Base-by-base conservation (phyloP, 2,888 invertebrate species). In the Pimpla rufipes region DNA sequence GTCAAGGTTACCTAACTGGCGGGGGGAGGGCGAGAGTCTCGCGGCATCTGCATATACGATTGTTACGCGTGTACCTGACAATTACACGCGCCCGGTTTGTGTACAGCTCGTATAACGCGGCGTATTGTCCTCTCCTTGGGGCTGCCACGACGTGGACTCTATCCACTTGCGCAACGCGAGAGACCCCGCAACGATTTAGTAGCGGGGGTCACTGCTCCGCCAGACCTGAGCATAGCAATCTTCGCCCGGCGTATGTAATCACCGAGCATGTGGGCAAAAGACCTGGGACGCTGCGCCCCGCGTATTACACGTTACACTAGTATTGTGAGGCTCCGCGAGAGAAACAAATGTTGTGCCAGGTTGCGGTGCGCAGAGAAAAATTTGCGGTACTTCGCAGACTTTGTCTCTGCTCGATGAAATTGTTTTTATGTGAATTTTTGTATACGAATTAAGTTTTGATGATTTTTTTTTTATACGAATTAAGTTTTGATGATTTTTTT, bases 201-300 rank as follows among this genome's bases (percentile, higher is more conserved):
- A 78, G 84, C 55, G 55, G 74, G 74, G 84, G 84, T 84, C 84
- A 84, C 77, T 84, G 81, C 74, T 81, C 84, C 73, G 83, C 21
- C 84, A 73, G 68, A 23, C 75, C 70, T 29, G 37, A 35, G 55
- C 29, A 52, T 47, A 47, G 57, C 42, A 29, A 57, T 73, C 59
- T 59, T 59, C 35, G 10, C 45, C 18, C 10, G 8, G 40, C 40
- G 47, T 18, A 35, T 57, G 11, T 57, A 16, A 62, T 67, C 21
- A n/a, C 23, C 21, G 45, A 29, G 45, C 35, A 47, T 29, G 47
- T 59, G 35, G 21, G 16, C 13, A 16, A 37, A 35, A 59, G 29
- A 71, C 29, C 29, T 23, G n/a, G 47, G 35, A 62, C 6, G 16
- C 29, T 29, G 29, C 62, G 16, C 57, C 13, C n/a, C n/a, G n/a